A percentile compares a stretch with the other conserved stretches of the same genome.
Conservation (phyloP, 2,113 vertebrate genomes). For the Datnioides undecimradiatus region DNA sequence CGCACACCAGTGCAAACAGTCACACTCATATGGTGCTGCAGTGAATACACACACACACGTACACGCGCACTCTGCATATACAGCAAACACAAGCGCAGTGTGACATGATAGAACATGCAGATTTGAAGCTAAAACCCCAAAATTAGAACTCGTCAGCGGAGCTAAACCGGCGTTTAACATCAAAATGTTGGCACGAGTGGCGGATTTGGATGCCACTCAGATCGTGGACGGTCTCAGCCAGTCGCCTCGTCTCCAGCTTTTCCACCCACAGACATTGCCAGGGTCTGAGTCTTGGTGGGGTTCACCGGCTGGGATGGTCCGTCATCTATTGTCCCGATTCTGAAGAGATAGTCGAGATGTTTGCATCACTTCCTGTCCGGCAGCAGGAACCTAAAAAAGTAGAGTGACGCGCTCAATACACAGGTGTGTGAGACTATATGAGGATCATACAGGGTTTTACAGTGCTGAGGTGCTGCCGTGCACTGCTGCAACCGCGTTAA, state of each 20-base stretch:
- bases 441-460: neutral
- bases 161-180: slow-evolving; percentile 55
- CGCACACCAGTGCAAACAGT: slow-evolving; percentile 47
- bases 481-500: neutral
- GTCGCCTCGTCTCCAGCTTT: slow-evolving; percentile 34
- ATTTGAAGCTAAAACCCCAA: slow-evolving; percentile 55
- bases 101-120: slow-evolving; percentile 48
- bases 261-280: slow-evolving; percentile 18
- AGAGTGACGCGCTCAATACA: neutral
- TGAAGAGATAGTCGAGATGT: slow-evolving; percentile 29
- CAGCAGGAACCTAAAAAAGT: slow-evolving; percentile 16
- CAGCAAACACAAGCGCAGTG: slow-evolving; percentile 25
- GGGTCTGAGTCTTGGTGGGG: slow-evolving; percentile 35
- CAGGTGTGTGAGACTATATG: slow-evolving; percentile 11
- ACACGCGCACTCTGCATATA: no score
- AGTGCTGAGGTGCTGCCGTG: neutral
- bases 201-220: slow-evolving; percentile 14
- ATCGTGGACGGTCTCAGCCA: slow-evolving; percentile 6
- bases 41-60: slow-evolving; percentile 14
- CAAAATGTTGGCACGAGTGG: slow-evolving; percentile 27
- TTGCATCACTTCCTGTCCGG: slow-evolving; percentile 60
- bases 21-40: slow-evolving; percentile 27
- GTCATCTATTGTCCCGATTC: slow-evolving; percentile 32
- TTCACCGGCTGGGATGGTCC: slow-evolving; percentile 47
- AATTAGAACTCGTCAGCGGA: slow-evolving; percentile 50